phyloP scores from a whole-genome alignment of 2,113 vertebrate genomes.

The Dasyornis broadbenti region DNA sequence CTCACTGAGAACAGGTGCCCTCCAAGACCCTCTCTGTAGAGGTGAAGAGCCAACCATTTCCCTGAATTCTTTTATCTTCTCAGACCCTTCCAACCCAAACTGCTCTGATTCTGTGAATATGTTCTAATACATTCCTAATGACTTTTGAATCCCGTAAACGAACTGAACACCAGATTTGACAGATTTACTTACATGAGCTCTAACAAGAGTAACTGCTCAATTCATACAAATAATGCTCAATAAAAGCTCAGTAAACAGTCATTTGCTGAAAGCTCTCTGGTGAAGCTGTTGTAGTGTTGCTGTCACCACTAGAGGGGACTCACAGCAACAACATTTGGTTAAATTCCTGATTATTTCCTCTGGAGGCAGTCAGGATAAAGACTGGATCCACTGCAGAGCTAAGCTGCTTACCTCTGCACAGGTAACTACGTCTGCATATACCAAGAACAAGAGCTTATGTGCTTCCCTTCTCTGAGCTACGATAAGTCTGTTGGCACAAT shows the following conservation, averaged over 20 bases:
- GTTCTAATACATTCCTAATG: not conserved
- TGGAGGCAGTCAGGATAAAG: not conserved
- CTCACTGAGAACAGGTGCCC: not conserved
- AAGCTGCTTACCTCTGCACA: slow-evolving; percentile 7
- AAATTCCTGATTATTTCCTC: not conserved
- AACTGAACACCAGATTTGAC: not conserved
- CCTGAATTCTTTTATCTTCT: not conserved
- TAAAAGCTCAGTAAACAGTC: not conserved
- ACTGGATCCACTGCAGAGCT: not conserved
- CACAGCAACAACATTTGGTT: not conserved
- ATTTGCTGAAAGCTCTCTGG: not conserved
- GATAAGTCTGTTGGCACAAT: not conserved
- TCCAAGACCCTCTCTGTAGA: not conserved
- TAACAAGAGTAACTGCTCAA: not conserved
- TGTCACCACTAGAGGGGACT: slow-evolving; percentile 53
- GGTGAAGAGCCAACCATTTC: not conserved
- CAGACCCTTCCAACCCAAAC: not conserved
- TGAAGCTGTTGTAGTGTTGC: not conserved
- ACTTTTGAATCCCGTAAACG: not conserved
- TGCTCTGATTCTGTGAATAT: not conserved
- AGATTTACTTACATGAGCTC: not conserved
- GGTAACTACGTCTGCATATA: not conserved
- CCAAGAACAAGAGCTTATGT: not conserved
- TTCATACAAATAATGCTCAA: not conserved
- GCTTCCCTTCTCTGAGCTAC: not conserved